phyloP scores from a whole-genome alignment of 2,797 vertebrate genomes.

The Enteromius trimaculatus region DNA sequence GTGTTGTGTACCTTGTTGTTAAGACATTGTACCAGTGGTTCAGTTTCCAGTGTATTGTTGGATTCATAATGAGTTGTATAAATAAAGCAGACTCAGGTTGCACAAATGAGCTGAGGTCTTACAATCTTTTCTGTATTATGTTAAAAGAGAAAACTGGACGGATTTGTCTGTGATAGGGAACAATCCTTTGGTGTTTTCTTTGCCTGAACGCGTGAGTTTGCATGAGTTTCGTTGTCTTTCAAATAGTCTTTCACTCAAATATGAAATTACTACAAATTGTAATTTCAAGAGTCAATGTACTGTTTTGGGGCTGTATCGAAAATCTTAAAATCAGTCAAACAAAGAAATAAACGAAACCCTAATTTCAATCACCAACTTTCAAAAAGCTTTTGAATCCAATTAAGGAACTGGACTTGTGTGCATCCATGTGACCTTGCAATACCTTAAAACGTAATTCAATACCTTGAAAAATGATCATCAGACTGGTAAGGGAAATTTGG shows the following conservation, averaged over 20 bases:
- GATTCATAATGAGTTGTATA: conserved; percentile 46
- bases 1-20: conserved; percentile 43
- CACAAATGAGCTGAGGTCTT: conserved; percentile 50
- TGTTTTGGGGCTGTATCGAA: neutral
- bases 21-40: conserved; percentile 32
- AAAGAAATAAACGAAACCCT: neutral
- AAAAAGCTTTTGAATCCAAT: neutral
- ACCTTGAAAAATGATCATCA: neutral
- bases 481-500: neutral
- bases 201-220: neutral
- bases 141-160: conserved; percentile 19
- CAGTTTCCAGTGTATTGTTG: conserved; percentile 45
- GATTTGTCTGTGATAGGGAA: conserved; percentile 9
- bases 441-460: neutral
- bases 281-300: neutral
- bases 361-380: neutral
- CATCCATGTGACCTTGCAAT: neutral
- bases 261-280: neutral
- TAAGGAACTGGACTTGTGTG: neutral
- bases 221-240: neutral
- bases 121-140: conserved; percentile 12
- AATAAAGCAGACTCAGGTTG: conserved; percentile 57
- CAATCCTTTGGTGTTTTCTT: neutral
- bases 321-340: neutral
- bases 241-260: neutral